Conservation (phyloP, 2,113 vertebrate species). For the Pan paniscus region DNA sequence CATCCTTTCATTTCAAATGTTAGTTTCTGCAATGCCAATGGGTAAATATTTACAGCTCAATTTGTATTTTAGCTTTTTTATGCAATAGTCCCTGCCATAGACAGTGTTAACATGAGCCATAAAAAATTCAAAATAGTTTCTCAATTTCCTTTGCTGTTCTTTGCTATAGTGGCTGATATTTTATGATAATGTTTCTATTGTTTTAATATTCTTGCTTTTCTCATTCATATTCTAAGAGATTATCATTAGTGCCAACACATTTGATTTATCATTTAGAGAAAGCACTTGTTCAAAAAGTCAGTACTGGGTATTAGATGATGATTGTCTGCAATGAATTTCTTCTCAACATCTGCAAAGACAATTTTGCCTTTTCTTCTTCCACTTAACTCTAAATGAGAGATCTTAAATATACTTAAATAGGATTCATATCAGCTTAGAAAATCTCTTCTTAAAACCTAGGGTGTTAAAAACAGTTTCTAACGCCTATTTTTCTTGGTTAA, state of each 20-base stretch:
- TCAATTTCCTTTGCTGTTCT: slow-evolving; percentile 72
- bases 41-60: slow-evolving; percentile 60
- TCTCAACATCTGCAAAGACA: slow-evolving; percentile 88
- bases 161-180: slow-evolving; percentile 66
- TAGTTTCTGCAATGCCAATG: neutral
- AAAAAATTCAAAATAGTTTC: slow-evolving; percentile 69
- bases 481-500: slow-evolving; percentile 17
- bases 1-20: slow-evolving; percentile 12
- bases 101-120: slow-evolving; percentile 33
- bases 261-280: slow-evolving; percentile 89
- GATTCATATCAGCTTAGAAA: slow-evolving; percentile 81
- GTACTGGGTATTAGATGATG: slow-evolving; percentile 87
- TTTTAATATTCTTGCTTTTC: slow-evolving; percentile 87
- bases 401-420: slow-evolving; percentile 87
- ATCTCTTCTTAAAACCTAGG: slow-evolving; percentile 80
- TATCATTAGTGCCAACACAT: slow-evolving; percentile 86
- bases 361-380: slow-evolving; percentile 88
- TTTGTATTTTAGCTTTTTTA: slow-evolving; percentile 20
- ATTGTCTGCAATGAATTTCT: slow-evolving; percentile 89
- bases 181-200: slow-evolving; percentile 88
- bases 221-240: slow-evolving; percentile 88
- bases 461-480: slow-evolving; percentile 73
- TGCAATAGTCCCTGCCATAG: neutral
- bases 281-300: slow-evolving; percentile 88
- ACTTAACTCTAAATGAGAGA: slow-evolving; percentile 86